Evolutionary conservation across 2,888 invertebrate species (phyloP).

Genomic region (Drosophila colorata): DNA sequence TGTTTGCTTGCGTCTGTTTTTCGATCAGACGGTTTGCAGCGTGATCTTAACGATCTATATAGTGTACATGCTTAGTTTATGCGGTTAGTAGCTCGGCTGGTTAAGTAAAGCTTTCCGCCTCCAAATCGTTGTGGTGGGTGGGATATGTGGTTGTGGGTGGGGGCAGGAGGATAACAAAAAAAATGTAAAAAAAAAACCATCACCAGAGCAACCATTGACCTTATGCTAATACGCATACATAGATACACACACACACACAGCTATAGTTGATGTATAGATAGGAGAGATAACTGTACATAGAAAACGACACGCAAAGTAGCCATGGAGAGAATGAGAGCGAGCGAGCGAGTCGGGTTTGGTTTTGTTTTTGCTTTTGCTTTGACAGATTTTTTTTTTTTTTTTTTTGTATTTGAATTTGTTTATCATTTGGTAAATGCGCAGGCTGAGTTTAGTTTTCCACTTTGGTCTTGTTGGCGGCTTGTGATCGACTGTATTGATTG

Average conservation of each 20-base stretch:
- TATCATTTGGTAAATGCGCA: conserved; percentile 39
- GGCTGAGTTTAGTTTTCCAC: conserved; percentile 76
- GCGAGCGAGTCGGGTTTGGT: conserved; percentile 62
- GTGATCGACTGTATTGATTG: conserved; percentile 26
- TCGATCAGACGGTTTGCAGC: conserved; percentile 5
- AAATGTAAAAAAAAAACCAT: conserved; percentile 48
- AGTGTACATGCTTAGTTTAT: conserved; percentile 5
- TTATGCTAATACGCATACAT: conserved; percentile 30
- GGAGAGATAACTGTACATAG: conserved; percentile 41
- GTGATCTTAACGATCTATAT: background rate
- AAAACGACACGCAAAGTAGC: conserved; percentile 35
- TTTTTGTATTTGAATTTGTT: conserved; percentile 8
- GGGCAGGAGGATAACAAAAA: background rate
- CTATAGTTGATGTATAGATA: conserved; percentile 20
- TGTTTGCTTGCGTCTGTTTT: conserved; percentile 11
- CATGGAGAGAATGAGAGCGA: conserved; percentile 65
- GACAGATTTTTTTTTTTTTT: conserved; percentile 10
- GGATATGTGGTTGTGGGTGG: background rate
- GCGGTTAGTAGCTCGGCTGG: conserved; percentile 43
- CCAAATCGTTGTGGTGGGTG: conserved; percentile 11
- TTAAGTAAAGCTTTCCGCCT: conserved; percentile 41
- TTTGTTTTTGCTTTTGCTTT: conserved; percentile 14
- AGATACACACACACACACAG: conserved; percentile 9
- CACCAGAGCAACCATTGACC: conserved; percentile 54
- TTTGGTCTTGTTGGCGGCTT: conserved; percentile 38